These are phyloP conservation scores for Mesaphorura yosii DNA, from an alignment of 1,140 invertebrate genomes.

Conservation along the genomic window DNA sequence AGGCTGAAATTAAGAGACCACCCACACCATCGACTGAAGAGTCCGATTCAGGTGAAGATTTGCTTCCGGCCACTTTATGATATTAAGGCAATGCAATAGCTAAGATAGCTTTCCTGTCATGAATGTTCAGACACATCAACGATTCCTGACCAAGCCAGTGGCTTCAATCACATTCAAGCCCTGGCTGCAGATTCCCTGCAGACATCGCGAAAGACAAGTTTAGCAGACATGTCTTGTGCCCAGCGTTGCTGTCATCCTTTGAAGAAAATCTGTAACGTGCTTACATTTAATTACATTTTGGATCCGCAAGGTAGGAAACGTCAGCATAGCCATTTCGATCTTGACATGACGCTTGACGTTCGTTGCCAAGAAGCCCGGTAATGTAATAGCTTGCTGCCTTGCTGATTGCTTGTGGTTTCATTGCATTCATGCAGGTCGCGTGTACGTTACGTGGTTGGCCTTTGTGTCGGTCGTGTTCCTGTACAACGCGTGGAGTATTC, in stretches of 20 bases:
- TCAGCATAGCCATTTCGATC: background rate
- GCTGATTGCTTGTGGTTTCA: background rate
- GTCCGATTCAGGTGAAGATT: constrained; percentile 29
- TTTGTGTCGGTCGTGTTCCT: constrained; percentile 64
- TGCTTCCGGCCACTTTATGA: background rate
- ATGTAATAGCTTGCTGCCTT: no score
- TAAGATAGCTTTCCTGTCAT: no score
- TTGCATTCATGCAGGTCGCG: constrained; percentile 41
- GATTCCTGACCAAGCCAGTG: no score
- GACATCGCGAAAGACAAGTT: no score
- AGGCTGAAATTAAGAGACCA: constrained; percentile 46
- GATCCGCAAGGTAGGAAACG: constrained; percentile 32
- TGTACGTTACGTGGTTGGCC: constrained; percentile 71
- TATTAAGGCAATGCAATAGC: background rate
- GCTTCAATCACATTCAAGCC: no score
- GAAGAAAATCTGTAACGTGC: background rate
- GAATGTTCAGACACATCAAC: no score
- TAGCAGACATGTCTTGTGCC: no score
- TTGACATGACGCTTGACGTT: no score
- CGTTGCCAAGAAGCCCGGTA: no score
- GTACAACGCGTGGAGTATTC: constrained; percentile 80
- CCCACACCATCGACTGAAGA: constrained; percentile 47
- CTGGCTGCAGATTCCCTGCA: no score
- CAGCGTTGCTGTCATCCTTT: no score
- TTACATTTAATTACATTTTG: constrained; percentile 19